A percentile compares a stretch with the other conserved stretches of the same genome.
Evolutionary conservation across 2,113 vertebrate genomes (phyloP).

Genomic region (Lagenorhynchus albirostris): DNA sequence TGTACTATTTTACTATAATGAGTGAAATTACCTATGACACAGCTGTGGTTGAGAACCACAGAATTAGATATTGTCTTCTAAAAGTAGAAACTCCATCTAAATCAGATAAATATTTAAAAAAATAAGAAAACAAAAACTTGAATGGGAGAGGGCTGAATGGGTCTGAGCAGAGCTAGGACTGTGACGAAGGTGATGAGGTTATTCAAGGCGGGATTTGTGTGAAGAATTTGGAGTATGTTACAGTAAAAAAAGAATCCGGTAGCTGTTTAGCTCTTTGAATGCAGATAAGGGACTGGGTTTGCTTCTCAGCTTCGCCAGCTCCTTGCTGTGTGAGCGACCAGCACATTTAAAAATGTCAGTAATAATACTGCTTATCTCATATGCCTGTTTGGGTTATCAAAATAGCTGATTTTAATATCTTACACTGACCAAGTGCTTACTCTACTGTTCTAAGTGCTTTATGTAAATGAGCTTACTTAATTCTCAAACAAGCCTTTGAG

Average conservation of each 20-base stretch:
- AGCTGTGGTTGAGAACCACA: background rate
- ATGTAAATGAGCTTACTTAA: conserved; percentile 3
- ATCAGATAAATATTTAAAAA: background rate
- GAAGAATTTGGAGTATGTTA: background rate
- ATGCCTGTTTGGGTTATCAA: background rate
- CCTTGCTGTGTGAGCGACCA: background rate
- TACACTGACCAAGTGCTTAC: background rate
- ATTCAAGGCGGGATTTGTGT: background rate
- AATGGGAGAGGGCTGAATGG: background rate
- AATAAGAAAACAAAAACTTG: background rate
- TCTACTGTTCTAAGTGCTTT: background rate
- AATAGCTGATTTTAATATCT: background rate
- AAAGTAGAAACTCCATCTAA: background rate
- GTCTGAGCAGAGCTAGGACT: background rate
- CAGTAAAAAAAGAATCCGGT: background rate
- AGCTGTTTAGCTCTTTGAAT: background rate
- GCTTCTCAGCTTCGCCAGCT: background rate
- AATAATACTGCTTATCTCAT: background rate
- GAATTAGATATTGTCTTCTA: background rate
- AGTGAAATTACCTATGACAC: background rate
- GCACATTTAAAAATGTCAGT: background rate
- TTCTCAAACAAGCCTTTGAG: background rate
- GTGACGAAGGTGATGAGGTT: background rate
- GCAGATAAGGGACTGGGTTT: background rate
- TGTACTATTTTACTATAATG: background rate